Evolutionary conservation across 2,888 invertebrate species (phyloP).

Genomic region (Saturnia japonica): DNA sequence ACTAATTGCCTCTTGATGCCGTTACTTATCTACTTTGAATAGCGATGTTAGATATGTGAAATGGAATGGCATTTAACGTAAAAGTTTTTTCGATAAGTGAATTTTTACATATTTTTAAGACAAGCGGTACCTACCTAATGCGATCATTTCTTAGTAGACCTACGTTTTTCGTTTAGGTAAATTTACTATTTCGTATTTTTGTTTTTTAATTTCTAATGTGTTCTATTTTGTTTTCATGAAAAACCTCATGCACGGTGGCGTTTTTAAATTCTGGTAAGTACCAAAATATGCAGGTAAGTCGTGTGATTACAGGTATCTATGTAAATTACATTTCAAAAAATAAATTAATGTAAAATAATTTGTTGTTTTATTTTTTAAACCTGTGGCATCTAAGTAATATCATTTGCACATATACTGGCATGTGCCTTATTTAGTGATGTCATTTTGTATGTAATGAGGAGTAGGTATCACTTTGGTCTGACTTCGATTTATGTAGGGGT

Average conservation of each 20-base stretch:
- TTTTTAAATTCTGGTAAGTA: conserved; percentile 49
- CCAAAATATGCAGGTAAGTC: conserved; percentile 59
- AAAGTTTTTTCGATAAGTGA: too few relatives aligned
- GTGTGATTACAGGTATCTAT: conserved; percentile 27
- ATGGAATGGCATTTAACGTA: background rate
- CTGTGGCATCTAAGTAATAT: background rate
- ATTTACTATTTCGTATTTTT: conserved; percentile 16
- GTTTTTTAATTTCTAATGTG: conserved; percentile 57
- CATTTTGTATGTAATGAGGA: too few relatives aligned
- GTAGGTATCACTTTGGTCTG: too few relatives aligned
- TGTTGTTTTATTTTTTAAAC: conserved; percentile 10
- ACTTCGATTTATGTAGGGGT: too few relatives aligned
- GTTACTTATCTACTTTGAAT: background rate
- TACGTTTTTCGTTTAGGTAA: background rate
- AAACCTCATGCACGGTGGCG: conserved; percentile 53
- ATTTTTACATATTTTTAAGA: background rate
- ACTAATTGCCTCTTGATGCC: background rate
- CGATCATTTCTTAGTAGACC: background rate
- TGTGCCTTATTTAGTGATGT: too few relatives aligned
- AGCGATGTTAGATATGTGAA: background rate
- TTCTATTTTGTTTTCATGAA: conserved; percentile 72
- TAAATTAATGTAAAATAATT: conserved; percentile 16
- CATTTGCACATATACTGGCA: background rate
- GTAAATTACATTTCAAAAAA: conserved; percentile 19
- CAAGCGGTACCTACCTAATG: too few relatives aligned